Base-by-base conservation (phyloP, 2,113 vertebrate genomes). In the Eolophus roseicapilla region DNA sequence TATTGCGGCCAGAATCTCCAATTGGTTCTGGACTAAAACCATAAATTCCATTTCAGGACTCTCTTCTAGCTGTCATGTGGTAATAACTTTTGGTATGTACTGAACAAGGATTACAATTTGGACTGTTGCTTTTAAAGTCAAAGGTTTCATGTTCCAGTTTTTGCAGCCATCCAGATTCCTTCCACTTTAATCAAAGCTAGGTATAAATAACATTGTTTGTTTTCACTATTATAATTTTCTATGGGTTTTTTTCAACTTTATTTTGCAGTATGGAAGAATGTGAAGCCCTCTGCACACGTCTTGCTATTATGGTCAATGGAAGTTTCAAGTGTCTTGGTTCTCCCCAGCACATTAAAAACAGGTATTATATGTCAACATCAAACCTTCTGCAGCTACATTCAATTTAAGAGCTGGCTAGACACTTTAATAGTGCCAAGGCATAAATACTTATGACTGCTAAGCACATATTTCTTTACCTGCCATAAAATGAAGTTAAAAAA, bases 271-370 rank as follows among this genome's bases (percentile, higher is more conserved):
- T 99, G 99, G 99, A 99, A 96, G 99, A 99, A 92, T 99, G 99
- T 50, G 99, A 99, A 96, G 98, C 98, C 2, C 96, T 99, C 82
- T 99, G 99, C 86, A 98, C 97, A 20, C 97, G 98, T 41, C 98
- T 99, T 90, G 98, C 99, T 89, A 98, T 99, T 76, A 99, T 99
- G 99, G 98, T 99, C 62, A 97, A 98, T 64, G 98, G 98, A 93
- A 97, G 98, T 96, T 99, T 99, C 98, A 97, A 85, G 85, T 99
- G 99, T 95, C 98, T 99, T 52, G 99, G 99, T 35, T 98, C 99
- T 91, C 98, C 99, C 68, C 98, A 99, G 97, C 98, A 99, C 97
- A 98, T 99, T 96, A 99, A 99, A 96, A 98, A 98, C 98, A 99
- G 99, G 99, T 99, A 93, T 62, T 93, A 44, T 25, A 9, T 37